Base-by-base conservation (phyloP, 2,113 vertebrate species). In the Megatriorchis doriae region DNA sequence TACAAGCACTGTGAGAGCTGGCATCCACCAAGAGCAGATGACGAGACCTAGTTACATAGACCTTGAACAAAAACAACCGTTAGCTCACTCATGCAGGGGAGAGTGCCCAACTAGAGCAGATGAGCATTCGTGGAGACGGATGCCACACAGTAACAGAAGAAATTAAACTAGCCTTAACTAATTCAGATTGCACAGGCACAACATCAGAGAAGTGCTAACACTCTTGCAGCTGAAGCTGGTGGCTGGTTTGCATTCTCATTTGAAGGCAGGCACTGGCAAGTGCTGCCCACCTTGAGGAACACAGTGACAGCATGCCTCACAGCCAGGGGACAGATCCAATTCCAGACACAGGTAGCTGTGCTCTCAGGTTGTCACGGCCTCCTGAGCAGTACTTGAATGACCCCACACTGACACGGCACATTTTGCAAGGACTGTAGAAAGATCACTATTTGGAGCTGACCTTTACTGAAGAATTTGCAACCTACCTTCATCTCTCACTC, bases 391-490 rank as follows among this genome's bases (percentile, higher is more conserved):
- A 26, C 50, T 8, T 25, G 61, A 29, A 43, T 23, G 12, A 79
- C 55, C 43, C 48, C 6, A 17, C 21, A 2, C 2, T 42, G 43
- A 45, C 43, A 29, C 2, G 5, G 19, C 40, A 19, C 9, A 11
- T 59, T 81, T 42, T 70, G 43, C 74, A 59, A 56, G 18, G 56
- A 27, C 47, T 79, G 34, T 36, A 52, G 34, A 58, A 75, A 38
- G 1, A 0, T 42, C 34, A 18, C 19, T 70, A n/a, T 42, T 87
- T 0, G 2, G 43, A 45, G 26, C 29, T 52, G 55, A 43, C 22
- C 29, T 79, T 79, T 74, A 47, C 12, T 22, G 59, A 91, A 89
- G 65, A 50, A 84, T 58, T 25, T 61, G 48, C 71, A 80, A 26
- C 14, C 23, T 36, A 29, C 63, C 58, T 81, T 77, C 47, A 77